phyloP scores from a whole-genome alignment of 2,113 vertebrate genomes.

The Sardina pilchardus region DNA sequence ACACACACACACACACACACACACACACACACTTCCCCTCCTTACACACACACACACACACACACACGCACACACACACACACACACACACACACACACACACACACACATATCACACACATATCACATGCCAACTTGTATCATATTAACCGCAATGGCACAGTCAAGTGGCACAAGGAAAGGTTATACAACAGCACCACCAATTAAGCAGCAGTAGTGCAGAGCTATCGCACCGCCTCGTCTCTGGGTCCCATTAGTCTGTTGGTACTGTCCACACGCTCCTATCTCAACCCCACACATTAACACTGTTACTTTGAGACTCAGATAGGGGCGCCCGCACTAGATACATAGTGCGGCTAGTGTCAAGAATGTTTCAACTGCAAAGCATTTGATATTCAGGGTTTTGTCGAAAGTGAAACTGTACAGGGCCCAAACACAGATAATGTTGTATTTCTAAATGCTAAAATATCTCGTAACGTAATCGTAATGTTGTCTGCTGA shows the following conservation, averaged over 20 bases:
- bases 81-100: neutral
- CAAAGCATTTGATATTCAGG: neutral
- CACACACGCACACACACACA: no score
- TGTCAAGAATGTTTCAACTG: neutral
- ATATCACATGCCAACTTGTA: neutral
- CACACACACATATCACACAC: neutral
- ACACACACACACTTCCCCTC: no score
- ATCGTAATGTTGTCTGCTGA: no score
- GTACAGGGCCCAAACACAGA: neutral
- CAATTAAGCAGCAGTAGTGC: neutral
- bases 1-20: no score
- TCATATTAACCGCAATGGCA: neutral
- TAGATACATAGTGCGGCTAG: neutral
- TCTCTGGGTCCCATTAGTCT: neutral
- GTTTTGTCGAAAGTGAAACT: neutral
- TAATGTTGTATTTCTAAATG: neutral
- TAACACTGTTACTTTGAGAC: neutral
- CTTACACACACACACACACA: no score
- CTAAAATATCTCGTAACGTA: no score
- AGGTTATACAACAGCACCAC: neutral
- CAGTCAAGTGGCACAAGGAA: neutral
- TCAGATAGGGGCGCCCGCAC: neutral
- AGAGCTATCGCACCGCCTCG: neutral
- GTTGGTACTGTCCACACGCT: neutral
- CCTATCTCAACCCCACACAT: slow-evolving; percentile 4